Percentiles rank a stretch among this genome's conserved stretches.
Conservation (phyloP, 2,888 invertebrate species). For the Dastarcus helophoroides region DNA sequence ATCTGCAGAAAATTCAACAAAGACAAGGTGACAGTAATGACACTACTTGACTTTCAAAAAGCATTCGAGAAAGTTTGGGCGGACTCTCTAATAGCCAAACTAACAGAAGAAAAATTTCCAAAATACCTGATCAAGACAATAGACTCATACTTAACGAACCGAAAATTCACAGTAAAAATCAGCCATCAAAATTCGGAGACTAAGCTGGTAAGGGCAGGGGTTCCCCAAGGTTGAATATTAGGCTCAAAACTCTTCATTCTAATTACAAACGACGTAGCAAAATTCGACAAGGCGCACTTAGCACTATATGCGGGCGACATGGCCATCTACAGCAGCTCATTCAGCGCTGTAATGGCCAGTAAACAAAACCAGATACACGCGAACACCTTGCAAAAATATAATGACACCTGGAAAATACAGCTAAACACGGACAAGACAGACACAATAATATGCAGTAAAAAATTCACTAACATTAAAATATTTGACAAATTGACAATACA, state of each 20-base stretch:
- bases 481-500: constrained; percentile 2
- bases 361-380: constrained; percentile 5
- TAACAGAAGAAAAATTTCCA: constrained; percentile 16
- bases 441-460: constrained; percentile 6
- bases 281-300: constrained; percentile 7
- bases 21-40: constrained; percentile 18
- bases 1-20: constrained; percentile 18
- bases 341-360: constrained; percentile 2
- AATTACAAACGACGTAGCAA: constrained; percentile 9
- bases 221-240: constrained; percentile 8
- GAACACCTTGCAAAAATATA: constrained; percentile 2
- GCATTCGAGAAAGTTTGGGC: constrained; percentile 28
- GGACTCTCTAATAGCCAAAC: constrained; percentile 19
- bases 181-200: constrained; percentile 5
- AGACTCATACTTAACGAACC: constrained; percentile 16
- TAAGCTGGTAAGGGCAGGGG: constrained; percentile 13
- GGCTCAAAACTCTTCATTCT: constrained; percentile 8
- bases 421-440: constrained; percentile 3
- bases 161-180: constrained; percentile 17
- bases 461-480: constrained; percentile 6
- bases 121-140: constrained; percentile 15
- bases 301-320: constrained; percentile 11
- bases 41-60: constrained; percentile 24
- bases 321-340: constrained; percentile 10
- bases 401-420: constrained; percentile 4